Conservation (phyloP, 2,888 invertebrate genomes). For the Sphaeridia pumilis region DNA sequence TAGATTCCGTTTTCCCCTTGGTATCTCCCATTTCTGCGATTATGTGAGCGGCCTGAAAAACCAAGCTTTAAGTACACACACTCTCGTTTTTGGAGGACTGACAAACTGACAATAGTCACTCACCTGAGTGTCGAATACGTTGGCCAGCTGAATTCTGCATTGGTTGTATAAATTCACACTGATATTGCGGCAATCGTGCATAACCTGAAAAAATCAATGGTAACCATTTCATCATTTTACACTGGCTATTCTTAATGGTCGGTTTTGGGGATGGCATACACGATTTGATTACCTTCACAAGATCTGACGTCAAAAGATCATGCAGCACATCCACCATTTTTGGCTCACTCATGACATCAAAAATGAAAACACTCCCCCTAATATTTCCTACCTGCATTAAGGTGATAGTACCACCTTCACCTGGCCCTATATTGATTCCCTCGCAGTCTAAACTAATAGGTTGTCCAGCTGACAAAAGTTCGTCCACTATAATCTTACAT, state of each 20-base stretch:
- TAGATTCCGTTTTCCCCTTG: constrained; percentile 87
- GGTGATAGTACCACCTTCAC: constrained; percentile 71
- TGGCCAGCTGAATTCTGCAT: constrained; percentile 66
- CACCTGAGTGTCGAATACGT: constrained; percentile 83
- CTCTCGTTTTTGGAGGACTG: no score
- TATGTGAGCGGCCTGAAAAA: constrained; percentile 65
- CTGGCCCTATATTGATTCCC: constrained; percentile 83
- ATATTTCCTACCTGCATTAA: constrained; percentile 61
- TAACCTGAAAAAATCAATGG: constrained; percentile 46
- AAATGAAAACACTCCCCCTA: constrained; percentile 69
- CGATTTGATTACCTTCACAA: constrained; percentile 69
- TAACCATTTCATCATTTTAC: background rate
- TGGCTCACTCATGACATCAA: constrained; percentile 76
- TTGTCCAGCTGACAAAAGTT: constrained; percentile 50
- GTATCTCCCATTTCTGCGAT: constrained; percentile 54
- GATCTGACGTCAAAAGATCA: constrained; percentile 44
- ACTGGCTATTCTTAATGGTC: no score
- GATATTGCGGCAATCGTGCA: constrained; percentile 86
- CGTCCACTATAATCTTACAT: constrained; percentile 46
- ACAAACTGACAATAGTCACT: no score
- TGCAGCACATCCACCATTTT: constrained; percentile 63
- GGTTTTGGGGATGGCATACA: no score
- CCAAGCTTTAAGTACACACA: no score
- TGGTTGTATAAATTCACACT: constrained; percentile 76
- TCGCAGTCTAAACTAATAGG: constrained; percentile 63